Base-by-base conservation (phyloP, 2,113 vertebrate genomes). In the Cardinalis cardinalis region DNA sequence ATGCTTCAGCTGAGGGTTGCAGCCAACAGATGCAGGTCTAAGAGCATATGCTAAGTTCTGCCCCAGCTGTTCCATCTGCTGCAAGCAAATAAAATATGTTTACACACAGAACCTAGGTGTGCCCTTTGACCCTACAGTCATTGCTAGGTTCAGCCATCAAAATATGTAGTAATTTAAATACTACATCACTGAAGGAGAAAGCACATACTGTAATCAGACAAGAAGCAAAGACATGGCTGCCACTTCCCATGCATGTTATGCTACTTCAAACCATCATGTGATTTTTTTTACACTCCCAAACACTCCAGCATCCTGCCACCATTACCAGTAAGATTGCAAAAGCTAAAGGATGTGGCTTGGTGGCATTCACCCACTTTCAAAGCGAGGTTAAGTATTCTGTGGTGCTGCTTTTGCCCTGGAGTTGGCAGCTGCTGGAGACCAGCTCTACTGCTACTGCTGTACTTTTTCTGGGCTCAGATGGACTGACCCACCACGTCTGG, bases 341-440 rank as follows among this genome's bases (percentile, higher is more conserved):
- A 93, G 53, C 10, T 29, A 40, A 81, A 91, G 78, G 71, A 79
- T 92, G 83, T 88, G 83, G 72, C 44, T 83, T 90, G 56, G 60
- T 7, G 5, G 38, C 36, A 34, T 60, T 73, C 18, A 60, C 10
- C 13, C 18, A 2, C 25, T 72, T 83, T 43, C 52, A 63, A 64
- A 77, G 9, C 2, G 10, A 87, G 28, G 38, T 60, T 63, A 60
- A 64, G 9, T 48, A 11, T 72, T 59, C 53, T 4, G 2, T 34
- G 48, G 41, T 43, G 24, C 12, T 92, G 29, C 23, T 26, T 58
- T 16, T 63, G 34, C 40, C 55, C 41, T 52, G 59, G 34, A 69
- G 43, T 10, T 41, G 32, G 49, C 64, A 92, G 9, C 4, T 72
- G 46, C 56, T 84, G 44, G 32, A 65, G n/a, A 65, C 29, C 41